Percentiles rank a stretch among this genome's conserved stretches.
phyloP scores from a whole-genome alignment of 1,140 invertebrate genomes.

The Wasmannia auropunctata region DNA sequence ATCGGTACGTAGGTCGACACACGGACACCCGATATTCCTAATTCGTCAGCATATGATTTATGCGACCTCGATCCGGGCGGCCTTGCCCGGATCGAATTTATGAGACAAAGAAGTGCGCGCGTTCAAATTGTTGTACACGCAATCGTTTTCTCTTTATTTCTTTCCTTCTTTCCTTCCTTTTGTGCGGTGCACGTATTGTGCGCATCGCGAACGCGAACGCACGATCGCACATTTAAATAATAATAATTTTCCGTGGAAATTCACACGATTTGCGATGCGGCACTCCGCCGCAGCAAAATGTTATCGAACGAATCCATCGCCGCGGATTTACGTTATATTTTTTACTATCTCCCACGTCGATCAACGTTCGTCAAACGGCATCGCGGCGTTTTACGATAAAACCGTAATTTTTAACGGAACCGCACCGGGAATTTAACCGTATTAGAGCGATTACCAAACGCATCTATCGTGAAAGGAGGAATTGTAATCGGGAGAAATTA shows the following conservation, averaged over 20 bases:
- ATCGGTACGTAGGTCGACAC: not conserved
- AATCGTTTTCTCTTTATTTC: too few relatives aligned
- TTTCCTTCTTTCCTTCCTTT: too few relatives aligned
- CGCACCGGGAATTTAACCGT: conserved; percentile 26
- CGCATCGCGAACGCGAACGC: not conserved
- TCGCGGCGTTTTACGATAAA: conserved; percentile 30
- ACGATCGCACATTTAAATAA: not conserved
- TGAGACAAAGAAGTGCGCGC: not conserved
- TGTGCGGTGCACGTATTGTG: not conserved
- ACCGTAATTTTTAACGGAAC: conserved; percentile 40
- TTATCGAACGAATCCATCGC: not conserved
- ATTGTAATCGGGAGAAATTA: not conserved
- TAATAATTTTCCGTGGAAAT: not conserved
- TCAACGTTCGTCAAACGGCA: conserved; percentile 15
- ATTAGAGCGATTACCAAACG: conserved; percentile 3
- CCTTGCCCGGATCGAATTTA: conserved; percentile 18
- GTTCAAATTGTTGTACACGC: not conserved
- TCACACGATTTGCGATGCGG: not conserved
- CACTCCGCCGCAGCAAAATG: not conserved
- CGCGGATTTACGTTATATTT: not conserved
- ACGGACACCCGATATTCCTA: conserved; percentile 3
- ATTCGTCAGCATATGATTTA: conserved; percentile 26
- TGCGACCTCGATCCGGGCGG: not conserved
- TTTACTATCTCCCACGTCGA: not conserved
- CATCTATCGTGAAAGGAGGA: not conserved